Evolutionary conservation across 2,797 vertebrate species (phyloP).

Genomic region (Salarias fasciatus): DNA sequence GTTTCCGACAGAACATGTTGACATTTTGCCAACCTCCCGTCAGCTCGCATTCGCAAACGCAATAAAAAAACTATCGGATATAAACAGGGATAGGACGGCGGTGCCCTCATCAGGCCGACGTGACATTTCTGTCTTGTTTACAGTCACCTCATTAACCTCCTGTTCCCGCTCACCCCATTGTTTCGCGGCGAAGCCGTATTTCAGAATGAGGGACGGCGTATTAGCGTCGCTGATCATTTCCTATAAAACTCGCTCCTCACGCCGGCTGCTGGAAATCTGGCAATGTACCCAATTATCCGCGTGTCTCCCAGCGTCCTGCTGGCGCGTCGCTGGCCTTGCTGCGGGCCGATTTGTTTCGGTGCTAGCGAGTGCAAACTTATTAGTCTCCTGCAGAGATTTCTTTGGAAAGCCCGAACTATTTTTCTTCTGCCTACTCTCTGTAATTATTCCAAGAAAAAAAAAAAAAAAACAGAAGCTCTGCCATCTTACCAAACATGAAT

Average conservation of each 20-base stretch:
- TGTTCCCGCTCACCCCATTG: constrained; percentile 44
- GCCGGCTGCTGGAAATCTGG: constrained; percentile 50
- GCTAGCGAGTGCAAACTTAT: constrained; percentile 60
- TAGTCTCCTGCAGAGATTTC: constrained; percentile 62
- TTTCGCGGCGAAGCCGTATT: constrained; percentile 41
- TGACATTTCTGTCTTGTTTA: constrained; percentile 56
- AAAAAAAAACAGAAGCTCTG: not conserved
- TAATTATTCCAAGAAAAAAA: constrained; percentile 58
- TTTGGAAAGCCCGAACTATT: constrained; percentile 43
- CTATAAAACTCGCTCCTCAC: constrained; percentile 49
- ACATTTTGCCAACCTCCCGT: not conserved
- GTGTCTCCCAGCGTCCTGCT: constrained; percentile 51
- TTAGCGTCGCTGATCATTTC: constrained; percentile 64
- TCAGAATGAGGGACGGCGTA: constrained; percentile 50
- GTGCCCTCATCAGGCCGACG: constrained; percentile 3
- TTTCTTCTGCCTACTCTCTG: constrained; percentile 16
- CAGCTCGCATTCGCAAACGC: constrained; percentile 8
- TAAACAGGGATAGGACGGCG: no score
- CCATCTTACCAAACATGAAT: constrained; percentile 1
- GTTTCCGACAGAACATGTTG: constrained; percentile 7
- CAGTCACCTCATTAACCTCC: constrained; percentile 47
- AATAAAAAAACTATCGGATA: constrained; percentile 11
- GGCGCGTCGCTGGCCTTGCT: constrained; percentile 22
- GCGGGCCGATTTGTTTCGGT: constrained; percentile 36
- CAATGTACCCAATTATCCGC: constrained; percentile 82